Evolutionary conservation across 2,797 vertebrate species (phyloP), one percentile per base, ranked within the genome.

Genomic region (Alosa sapidissima): DNA sequence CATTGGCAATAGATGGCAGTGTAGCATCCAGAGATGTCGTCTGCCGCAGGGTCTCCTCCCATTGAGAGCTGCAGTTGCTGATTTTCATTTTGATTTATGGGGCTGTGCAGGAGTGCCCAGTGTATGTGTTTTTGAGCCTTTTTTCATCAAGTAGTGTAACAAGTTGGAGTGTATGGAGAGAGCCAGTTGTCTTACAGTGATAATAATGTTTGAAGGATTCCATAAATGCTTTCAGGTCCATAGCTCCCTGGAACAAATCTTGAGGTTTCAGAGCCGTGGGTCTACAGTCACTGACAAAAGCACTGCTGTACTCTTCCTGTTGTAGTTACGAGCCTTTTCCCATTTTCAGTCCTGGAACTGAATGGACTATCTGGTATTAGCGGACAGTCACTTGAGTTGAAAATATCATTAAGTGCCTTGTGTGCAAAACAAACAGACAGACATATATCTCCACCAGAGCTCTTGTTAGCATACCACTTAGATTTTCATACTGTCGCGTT

Each of bases 51-150:
- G 36, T 81, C 49, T 83, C 45, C 68, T 83, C 68, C 19, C 48
- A 72, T 81, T 78, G 72, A 81, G 84, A 84, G 78, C 84, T 83
- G 86, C 2, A 52, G 82, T 72, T 89, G 89, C 87, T 91, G 84
- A 82, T 92, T 91, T 91, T 92, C 91, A 88, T 91, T 91, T 91
- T 87, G 92, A 90, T 91, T 89, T 93, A 90, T 90, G 87, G 86
- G 91, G 89, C 91, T 89, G 87, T 87, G 82, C 82, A 82, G 78
- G 78, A 81, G 84, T 51, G 51, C 65, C 72, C 28, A 82, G 48
- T 62, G 62, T 84, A 81, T 82, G 83, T 88, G 60, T 87, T 87
- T 88, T 62, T 7, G 11, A 33, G 65, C 10, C 28, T 84, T 88
- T 84, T 84, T 86, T 24, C 65, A 81, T 81, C 85, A 81, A 82